Base-by-base conservation (phyloP, 2,113 vertebrate genomes). In the Papio anubis region DNA sequence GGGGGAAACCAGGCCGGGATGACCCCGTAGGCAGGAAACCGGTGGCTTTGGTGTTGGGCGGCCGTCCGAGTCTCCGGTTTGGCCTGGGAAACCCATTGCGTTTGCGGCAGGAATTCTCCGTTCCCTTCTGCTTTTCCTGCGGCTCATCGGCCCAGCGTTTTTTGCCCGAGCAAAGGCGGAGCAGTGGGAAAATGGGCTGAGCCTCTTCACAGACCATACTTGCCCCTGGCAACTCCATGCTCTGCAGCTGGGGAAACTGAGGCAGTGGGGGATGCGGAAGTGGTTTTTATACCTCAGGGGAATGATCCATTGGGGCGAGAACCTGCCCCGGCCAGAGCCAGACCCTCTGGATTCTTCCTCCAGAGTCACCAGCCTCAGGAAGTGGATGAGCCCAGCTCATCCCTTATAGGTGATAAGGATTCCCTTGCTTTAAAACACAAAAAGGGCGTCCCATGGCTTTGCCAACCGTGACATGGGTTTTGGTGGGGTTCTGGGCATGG, bases 311-410 rank as follows among this genome's bases (percentile, higher is more conserved):
- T 4, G 0, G 61, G 55, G 68, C 0, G 10, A 18, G 14, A 35
- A 25, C 70, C 17, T 0, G 1, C 50, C 48, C 21, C 2, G 2
- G 13, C 21, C 17, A 32, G 52, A 8, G 6, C 68, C 66, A 20
- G 57, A 18, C 0, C 0, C 2, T 20, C 32, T 7, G 1, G 16
- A 18, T 5, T 43, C 86, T 2, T 7, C 35, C 55, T 27, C 48
- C 70, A 4, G 1, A 1, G 59, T 43, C 38, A 17, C 8, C 0
- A 55, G 18, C 52, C 18, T 55, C 52, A 55, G 52, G 84, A 48
- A 43, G 27, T 16, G 0, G 17, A 3, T 0, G 0, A 21, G 4
- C 17, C 16, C 76, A 13, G 38, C 66, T 18, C 61, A 64, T 64
- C 61, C 61, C 2, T 64, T 64, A 64, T 6, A 30, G 27, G 61